Conservation (phyloP, 1,140 invertebrate genomes). For the Drosophila yakuba region DNA sequence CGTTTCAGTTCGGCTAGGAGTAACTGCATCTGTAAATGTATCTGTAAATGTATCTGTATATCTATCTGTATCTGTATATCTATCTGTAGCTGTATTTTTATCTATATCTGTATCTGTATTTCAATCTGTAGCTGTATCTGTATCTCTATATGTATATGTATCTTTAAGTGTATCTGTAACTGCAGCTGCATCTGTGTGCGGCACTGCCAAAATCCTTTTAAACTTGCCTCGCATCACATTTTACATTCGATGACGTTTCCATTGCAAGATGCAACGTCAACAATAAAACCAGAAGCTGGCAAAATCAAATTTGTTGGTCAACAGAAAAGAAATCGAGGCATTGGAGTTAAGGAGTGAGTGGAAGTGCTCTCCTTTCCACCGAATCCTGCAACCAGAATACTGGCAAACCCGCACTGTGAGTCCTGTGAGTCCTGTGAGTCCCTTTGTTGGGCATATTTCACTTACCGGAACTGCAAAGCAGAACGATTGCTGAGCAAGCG, state of each 20-base stretch:
- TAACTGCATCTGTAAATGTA: slow-evolving; percentile 7
- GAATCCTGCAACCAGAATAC: not conserved
- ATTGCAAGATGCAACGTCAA: slow-evolving; percentile 82
- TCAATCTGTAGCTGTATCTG: not conserved
- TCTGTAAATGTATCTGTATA: slow-evolving; percentile 12
- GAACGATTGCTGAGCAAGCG: slow-evolving; percentile 85
- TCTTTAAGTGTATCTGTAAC: not conserved
- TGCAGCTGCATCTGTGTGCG: slow-evolving; percentile 23
- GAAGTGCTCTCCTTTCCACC: too few species aligned
- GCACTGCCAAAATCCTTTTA: slow-evolving; percentile 50
- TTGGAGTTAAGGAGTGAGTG: slow-evolving; percentile 11
- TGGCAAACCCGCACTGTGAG: not conserved
- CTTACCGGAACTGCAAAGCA: slow-evolving; percentile 84
- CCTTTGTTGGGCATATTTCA: slow-evolving; percentile 74
- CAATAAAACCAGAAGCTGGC: slow-evolving; percentile 55
- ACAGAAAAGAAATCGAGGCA: slow-evolving; percentile 32
- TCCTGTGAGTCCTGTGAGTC: slow-evolving; percentile 5
- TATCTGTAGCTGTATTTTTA: slow-evolving; percentile 5
- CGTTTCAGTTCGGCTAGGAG: slow-evolving; percentile 38
- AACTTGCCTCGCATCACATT: slow-evolving; percentile 74
- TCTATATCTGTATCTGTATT: slow-evolving; percentile 9
- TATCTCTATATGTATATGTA: slow-evolving; percentile 10
- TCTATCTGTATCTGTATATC: not conserved
- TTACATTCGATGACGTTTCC: slow-evolving; percentile 80
- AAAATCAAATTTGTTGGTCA: slow-evolving; percentile 25